A percentile compares a stretch with the other conserved stretches of the same genome.
phyloP scores from a whole-genome alignment of 2,888 invertebrate species.

The Cheilosia scutellata region DNA sequence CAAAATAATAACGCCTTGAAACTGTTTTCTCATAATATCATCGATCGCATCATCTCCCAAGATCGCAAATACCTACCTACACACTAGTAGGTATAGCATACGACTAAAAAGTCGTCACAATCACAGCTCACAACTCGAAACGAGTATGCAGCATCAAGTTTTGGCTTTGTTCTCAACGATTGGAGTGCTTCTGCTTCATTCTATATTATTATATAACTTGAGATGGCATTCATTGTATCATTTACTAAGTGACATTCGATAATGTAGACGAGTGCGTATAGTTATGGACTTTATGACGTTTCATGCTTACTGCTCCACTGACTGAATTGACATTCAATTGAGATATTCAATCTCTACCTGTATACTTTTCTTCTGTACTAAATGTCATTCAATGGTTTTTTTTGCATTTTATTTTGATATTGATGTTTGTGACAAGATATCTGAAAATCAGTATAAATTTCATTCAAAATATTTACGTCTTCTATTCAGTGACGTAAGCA shows the following conservation, averaged over 20 bases:
- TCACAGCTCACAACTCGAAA: not conserved
- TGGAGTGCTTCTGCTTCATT: not conserved
- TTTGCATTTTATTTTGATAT: not conserved
- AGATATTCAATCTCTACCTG: conserved; percentile 11
- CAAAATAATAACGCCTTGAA: conserved; percentile 24
- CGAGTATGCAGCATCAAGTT: not conserved
- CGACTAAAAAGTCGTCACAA: conserved; percentile 3
- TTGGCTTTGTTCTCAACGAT: conserved; percentile 15
- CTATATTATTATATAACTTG: not conserved
- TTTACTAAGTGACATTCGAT: not conserved
- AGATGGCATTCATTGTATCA: conserved; percentile 14
- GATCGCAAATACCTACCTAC: too few species aligned
- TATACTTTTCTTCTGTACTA: conserved; percentile 1
- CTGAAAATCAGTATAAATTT: not conserved
- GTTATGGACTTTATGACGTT: conserved; percentile 26
- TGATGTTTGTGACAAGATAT: not conserved
- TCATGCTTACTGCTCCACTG: conserved; percentile 5
- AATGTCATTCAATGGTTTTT: conserved; percentile 5
- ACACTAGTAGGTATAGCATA: too few species aligned
- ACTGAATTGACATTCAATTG: conserved; percentile 36
- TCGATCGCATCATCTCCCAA: not conserved
- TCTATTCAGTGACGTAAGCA: conserved; percentile 1
- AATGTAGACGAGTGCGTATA: not conserved
- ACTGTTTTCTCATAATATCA: conserved; percentile 16
- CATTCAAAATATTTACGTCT: conserved; percentile 17